Conservation (phyloP, 2,797 vertebrate species). For the Trachurus trachurus region DNA sequence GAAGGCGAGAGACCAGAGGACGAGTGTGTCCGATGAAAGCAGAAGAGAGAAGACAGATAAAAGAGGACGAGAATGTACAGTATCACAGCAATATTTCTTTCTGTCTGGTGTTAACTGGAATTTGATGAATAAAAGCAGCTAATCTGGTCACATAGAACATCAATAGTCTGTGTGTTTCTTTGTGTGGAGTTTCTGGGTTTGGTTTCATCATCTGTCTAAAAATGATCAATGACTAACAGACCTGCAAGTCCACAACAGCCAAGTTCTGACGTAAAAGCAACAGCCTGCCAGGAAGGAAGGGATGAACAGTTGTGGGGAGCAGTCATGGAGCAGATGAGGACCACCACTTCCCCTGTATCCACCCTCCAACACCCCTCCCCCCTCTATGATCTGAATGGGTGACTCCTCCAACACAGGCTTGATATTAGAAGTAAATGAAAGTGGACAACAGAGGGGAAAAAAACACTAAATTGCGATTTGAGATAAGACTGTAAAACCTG, state of each 20-base stretch:
- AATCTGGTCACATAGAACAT: not conserved
- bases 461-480: slow-evolving; percentile 25
- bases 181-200: not conserved
- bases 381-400: slow-evolving; percentile 9
- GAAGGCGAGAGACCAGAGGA: not conserved
- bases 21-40: not conserved
- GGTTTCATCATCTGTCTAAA: not conserved
- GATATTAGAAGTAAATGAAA: slow-evolving; percentile 8
- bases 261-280: slow-evolving; percentile 18
- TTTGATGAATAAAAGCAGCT: slow-evolving; percentile 51
- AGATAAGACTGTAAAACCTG: slow-evolving; percentile 37
- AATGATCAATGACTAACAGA: slow-evolving; percentile 35
- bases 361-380: no score
- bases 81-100: slow-evolving; percentile 16
- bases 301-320: slow-evolving; percentile 34
- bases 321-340: slow-evolving; percentile 31
- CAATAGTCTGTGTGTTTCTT: not conserved
- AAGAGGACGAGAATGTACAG: slow-evolving; percentile 21
- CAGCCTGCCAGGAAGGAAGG: slow-evolving; percentile 21
- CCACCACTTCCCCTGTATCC: not conserved
- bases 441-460: slow-evolving; percentile 12
- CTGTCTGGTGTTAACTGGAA: slow-evolving; percentile 24
- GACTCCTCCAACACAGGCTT: slow-evolving; percentile 13
- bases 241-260: slow-evolving; percentile 4
- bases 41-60: slow-evolving; percentile 14